Evolutionary conservation across 2,888 invertebrate species (phyloP).

Genomic region (Phortica magna): DNA sequence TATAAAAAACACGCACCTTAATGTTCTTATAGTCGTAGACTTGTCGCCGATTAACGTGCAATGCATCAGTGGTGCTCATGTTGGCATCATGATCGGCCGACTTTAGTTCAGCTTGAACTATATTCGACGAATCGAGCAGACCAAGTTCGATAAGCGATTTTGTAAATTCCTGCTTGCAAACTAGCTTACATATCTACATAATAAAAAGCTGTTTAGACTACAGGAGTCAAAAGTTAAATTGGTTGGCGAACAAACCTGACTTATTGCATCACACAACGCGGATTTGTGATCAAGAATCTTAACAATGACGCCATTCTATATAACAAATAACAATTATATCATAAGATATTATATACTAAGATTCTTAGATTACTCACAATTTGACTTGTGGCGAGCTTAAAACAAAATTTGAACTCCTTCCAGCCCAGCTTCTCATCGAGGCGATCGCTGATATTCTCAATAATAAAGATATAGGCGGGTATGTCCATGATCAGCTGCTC

Average conservation of each 20-base stretch:
- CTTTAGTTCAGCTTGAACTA: slow-evolving; percentile 63
- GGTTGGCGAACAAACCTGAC: slow-evolving; percentile 73
- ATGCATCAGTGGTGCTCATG: slow-evolving; percentile 45
- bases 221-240: neutral
- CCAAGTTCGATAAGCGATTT: slow-evolving; percentile 81
- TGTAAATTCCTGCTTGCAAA: slow-evolving; percentile 82
- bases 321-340: slow-evolving; percentile 10
- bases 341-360: neutral
- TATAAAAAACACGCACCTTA: slow-evolving; percentile 55
- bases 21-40: slow-evolving; percentile 70
- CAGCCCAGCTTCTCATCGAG: slow-evolving; percentile 82
- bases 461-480: slow-evolving; percentile 81
- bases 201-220: neutral
- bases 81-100: slow-evolving; percentile 58
- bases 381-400: slow-evolving; percentile 83
- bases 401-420: slow-evolving; percentile 82
- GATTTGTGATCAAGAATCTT: slow-evolving; percentile 79
- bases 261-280: slow-evolving; percentile 79
- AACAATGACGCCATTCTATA: slow-evolving; percentile 80
- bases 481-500: slow-evolving; percentile 83
- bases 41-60: slow-evolving; percentile 53
- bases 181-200: slow-evolving; percentile 79
- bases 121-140: slow-evolving; percentile 78
- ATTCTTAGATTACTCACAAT: slow-evolving; percentile 79
- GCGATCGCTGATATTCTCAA: slow-evolving; percentile 82